Conservation (phyloP, 2,888 invertebrate species). For the Isoperla grammatica region DNA sequence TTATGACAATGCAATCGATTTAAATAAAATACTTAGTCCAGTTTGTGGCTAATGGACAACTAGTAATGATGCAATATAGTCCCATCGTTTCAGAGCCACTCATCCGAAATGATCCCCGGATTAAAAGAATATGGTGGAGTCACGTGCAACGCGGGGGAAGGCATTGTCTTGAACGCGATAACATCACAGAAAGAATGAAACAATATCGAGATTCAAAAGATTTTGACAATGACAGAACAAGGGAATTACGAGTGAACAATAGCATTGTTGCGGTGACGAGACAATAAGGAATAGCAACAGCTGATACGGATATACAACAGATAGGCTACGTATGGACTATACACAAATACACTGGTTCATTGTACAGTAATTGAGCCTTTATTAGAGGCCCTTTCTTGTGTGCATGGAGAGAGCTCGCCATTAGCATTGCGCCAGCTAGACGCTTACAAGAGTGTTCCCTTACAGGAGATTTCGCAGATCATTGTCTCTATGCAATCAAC, state of each 20-base stretch:
- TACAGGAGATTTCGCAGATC: no score
- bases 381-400: not conserved
- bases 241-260: slow-evolving; percentile 7
- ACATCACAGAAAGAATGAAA: slow-evolving; percentile 13
- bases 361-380: slow-evolving; percentile 5
- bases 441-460: no score
- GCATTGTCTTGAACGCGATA: slow-evolving; percentile 5
- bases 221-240: slow-evolving; percentile 14
- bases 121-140: slow-evolving; percentile 12
- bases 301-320: slow-evolving; percentile 3
- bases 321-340: not conserved
- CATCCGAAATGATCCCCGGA: not conserved
- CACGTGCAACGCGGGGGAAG: not conserved
- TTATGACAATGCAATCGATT: no score
- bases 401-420: no score
- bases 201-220: slow-evolving; percentile 9
- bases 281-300: slow-evolving; percentile 10
- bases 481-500: no score
- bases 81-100: not conserved
- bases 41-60: no score
- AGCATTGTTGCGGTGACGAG: not conserved
- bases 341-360: slow-evolving; percentile 11
- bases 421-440: no score
- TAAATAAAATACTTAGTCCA: no score
- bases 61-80: no score